phyloP scores from a whole-genome alignment of 2,888 invertebrate species.

The Orthonevra nobilis region DNA sequence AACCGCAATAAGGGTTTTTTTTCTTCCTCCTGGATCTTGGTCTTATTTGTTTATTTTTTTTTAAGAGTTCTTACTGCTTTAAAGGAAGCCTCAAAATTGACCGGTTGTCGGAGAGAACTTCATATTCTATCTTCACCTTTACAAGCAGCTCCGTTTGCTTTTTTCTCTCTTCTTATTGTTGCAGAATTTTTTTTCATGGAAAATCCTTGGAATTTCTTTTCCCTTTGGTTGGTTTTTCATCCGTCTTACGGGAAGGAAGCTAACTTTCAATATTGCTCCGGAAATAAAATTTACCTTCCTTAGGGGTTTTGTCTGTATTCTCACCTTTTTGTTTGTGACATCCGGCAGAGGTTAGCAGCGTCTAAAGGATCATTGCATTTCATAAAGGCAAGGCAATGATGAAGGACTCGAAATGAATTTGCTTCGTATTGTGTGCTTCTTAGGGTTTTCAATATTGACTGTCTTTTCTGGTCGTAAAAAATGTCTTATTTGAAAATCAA shows the following conservation, averaged over 20 bases:
- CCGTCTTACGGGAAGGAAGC: not conserved
- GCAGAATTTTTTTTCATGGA: not conserved
- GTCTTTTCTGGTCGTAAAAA: no score
- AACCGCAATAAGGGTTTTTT: conserved; percentile 44
- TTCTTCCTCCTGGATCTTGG: no score
- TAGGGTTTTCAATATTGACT: no score
- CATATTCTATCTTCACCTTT: conserved; percentile 13
- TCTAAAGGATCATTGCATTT: no score
- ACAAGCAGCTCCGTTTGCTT: not conserved
- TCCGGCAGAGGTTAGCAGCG: conserved; percentile 7
- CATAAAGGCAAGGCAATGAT: not conserved
- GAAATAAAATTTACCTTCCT: conserved; percentile 39
- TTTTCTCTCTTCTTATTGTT: not conserved
- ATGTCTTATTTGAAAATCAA: no score
- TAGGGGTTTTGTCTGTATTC: conserved; percentile 13
- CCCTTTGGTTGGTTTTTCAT: not conserved
- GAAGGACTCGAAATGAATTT: not conserved
- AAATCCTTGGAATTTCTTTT: not conserved
- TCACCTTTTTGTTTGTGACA: conserved; percentile 30
- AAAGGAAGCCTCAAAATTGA: conserved; percentile 36
- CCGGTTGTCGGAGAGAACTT: conserved; percentile 23
- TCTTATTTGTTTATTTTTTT: not conserved
- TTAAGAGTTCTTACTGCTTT: conserved; percentile 16
- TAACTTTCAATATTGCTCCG: conserved; percentile 21
- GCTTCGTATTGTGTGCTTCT: conserved; percentile 1